Base-by-base conservation (phyloP, 2,888 invertebrate genomes). In the Yponomeuta evonymella region DNA sequence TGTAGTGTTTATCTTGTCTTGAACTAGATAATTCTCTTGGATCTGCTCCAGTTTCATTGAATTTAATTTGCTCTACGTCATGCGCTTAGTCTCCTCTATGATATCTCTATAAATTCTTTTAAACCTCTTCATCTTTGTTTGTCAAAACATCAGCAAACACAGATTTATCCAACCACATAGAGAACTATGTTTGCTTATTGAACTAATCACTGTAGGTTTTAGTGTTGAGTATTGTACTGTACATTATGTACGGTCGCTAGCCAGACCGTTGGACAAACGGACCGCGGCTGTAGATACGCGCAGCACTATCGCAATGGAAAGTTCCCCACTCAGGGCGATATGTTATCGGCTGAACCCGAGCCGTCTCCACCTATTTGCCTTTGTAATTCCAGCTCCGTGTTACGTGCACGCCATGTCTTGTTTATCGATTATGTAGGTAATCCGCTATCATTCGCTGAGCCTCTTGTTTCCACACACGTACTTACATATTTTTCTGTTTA, bases 301-400 rank as follows among this genome's bases (percentile, higher is more conserved):
- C 29, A 65, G 29, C 29, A 12, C 33, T 65, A 65, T 65, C 65
- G 65, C 65, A 29, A 65, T 65, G 65, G 65, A 65, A 65, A 65
- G 65, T 65, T 65, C 65, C 65, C 33, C 33, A 29, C 30, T 65
- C 51, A 58, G 65, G 65, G 23, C 33, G 65, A 65, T 65, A 11
- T 29, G 33, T 65, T 65, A 65, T 65, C 65, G 33, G 12, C 65
- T 65, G 65, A 65, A 29, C 65, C 30, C 65, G 51, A 58, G 51
- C 51, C 0, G 51, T 58, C 51, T 58, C 51, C 51, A 58, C 51
- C 51, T 58, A 58, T 58, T 58, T 58, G 51, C 51, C 51, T 58
- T 58, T 58, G 51, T 58, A 58, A 58, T 58, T 12, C 51, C 51
- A 58, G 15, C 51, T 58, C 15, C 15, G 51, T 58, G 51, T 58